Evolutionary conservation across 2,113 vertebrate species (phyloP), one percentile per base, ranked within the genome.

Genomic region (Fulica atra): DNA sequence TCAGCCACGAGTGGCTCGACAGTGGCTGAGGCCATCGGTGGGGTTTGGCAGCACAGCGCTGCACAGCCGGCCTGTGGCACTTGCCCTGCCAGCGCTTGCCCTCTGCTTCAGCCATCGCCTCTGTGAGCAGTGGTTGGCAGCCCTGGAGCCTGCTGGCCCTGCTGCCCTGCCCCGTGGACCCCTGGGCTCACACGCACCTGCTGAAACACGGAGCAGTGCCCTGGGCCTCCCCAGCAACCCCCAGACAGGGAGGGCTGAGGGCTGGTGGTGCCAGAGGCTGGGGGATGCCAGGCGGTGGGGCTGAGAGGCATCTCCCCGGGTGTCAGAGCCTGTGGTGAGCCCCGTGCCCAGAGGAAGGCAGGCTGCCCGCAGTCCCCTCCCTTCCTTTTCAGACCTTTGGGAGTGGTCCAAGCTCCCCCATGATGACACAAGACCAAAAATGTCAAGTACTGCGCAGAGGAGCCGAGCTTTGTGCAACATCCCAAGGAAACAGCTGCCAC

Each of bases 121-220:
- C 53, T 0, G 0, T 5, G 16, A 56, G 56, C 2, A 0, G 19
- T 1, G 7, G 40, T 19, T 3, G 2, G 83, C 56, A 51, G 57
- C 40, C 19, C 20, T 1, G 3, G 28, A 1, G 11, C 2, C 64
- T 26, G 56, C 40, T 44, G 9, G 1, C 31, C n/a, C 53, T 31
- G 23, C 48, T 1, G 3, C 72, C 23, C 12, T 40, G 59, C 51
- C 42, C 56, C 2, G 1, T 4, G 2, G 25, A 38, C 60, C 9
- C 35, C n/a, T 10, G 6, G n/a, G 9, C 66, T 54, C 56, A 35
- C 7, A 2, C n/a, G 8, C 65, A 26, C 1, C 0, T 31, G 21
- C 35, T 44, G 20, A 79, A 85, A 56, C 54, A 42, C 11, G 0
- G 18, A 7, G n/a, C 11, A 6, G 31, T 13, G 9, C 28, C 4